These are phyloP conservation scores for Tipula lateralis DNA, from an alignment of 2,888 invertebrate species.

Conservation along the genomic window DNA sequence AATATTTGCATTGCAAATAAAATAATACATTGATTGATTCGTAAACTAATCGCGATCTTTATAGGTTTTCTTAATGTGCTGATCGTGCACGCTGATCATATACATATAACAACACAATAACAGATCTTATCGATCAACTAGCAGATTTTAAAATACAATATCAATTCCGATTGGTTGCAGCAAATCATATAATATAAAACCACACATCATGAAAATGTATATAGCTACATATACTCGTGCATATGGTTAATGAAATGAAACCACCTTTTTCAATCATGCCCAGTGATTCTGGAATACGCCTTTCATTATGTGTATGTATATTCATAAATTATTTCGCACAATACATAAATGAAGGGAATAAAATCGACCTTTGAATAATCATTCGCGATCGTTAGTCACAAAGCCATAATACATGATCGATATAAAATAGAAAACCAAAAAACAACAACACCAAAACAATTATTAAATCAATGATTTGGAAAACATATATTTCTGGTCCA, in stretches of 20 bases:
- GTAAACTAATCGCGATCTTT: background rate
- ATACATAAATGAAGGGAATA: background rate
- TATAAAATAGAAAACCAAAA: background rate
- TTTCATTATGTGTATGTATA: too few relatives aligned
- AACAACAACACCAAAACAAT: background rate
- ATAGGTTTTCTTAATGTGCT: background rate
- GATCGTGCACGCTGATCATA: background rate
- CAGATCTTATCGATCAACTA: background rate
- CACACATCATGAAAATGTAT: background rate
- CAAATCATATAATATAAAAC: background rate
- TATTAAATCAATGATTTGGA: background rate
- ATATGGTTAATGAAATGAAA: background rate
- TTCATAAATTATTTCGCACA: background rate
- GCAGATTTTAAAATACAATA: background rate
- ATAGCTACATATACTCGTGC: background rate
- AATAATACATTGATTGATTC: background rate
- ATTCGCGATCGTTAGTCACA: conserved; percentile 19
- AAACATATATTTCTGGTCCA: conserved; percentile 7
- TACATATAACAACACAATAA: too few relatives aligned
- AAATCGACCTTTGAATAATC: background rate
- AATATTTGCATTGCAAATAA: background rate
- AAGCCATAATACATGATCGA: background rate
- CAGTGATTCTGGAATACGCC: background rate
- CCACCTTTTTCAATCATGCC: background rate
- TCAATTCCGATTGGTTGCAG: background rate